Conservation (phyloP, 2,113 vertebrate genomes). For the Alosa alosa region DNA sequence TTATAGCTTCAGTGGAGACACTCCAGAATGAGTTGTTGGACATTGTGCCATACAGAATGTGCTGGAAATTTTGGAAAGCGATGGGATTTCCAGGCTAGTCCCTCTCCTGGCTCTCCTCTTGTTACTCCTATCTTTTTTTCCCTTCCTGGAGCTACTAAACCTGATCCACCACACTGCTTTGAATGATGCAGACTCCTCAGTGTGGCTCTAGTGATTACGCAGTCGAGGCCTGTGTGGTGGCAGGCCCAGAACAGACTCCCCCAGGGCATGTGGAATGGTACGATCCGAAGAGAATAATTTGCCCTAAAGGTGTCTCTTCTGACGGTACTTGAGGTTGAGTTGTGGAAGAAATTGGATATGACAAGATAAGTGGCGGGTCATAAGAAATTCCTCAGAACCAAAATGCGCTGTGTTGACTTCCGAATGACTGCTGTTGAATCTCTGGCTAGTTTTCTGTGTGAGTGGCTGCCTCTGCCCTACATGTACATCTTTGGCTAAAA, state of each 20-base stretch:
- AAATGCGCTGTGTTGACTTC: conserved; percentile 65
- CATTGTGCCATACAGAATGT: conserved; percentile 61
- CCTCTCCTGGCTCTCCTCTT: conserved; percentile 52
- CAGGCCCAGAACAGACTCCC: conserved; percentile 17
- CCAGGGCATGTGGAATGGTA: conserved; percentile 61
- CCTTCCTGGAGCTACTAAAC: background rate
- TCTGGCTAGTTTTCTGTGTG: conserved; percentile 39
- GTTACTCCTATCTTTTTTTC: conserved; percentile 9
- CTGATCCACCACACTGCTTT: conserved; percentile 12
- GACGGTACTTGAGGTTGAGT: conserved; percentile 51
- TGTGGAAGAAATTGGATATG: conserved; percentile 71
- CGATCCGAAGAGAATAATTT: conserved; percentile 72
- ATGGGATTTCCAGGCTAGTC: conserved; percentile 66
- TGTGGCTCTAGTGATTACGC: background rate
- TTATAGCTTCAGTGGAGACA: conserved; percentile 68
- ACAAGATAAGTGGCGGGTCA: conserved; percentile 77
- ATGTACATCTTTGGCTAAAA: conserved; percentile 33
- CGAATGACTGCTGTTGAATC: conserved; percentile 54
- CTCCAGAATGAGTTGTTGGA: conserved; percentile 68
- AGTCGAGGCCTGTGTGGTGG: background rate
- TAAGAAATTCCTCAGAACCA: conserved; percentile 72
- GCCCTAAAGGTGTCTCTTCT: conserved; percentile 71
- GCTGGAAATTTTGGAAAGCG: conserved; percentile 65
- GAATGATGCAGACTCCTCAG: conserved; percentile 1
- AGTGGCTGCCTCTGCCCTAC: conserved; percentile 59